phyloP scores from a whole-genome alignment of 1,140 invertebrate species.

The Cotesia typhae region DNA sequence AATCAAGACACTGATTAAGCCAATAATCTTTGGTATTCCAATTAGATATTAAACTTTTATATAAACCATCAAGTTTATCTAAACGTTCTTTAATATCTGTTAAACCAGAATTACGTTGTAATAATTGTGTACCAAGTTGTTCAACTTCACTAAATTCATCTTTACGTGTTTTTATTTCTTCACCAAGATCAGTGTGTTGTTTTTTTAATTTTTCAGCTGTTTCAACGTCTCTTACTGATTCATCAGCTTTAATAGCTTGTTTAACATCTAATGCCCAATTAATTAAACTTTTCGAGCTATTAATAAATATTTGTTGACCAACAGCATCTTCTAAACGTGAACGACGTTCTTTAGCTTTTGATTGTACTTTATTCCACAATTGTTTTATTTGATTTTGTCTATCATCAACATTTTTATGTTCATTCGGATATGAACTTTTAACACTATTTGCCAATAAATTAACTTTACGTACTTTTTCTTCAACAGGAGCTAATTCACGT shows the following conservation, averaged over 20 bases:
- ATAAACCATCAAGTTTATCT: slow-evolving; percentile 78
- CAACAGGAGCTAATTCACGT: slow-evolving; percentile 86
- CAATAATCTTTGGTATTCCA: slow-evolving; percentile 86
- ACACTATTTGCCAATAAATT: slow-evolving; percentile 83
- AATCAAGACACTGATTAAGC: slow-evolving; percentile 84
- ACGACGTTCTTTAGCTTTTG: slow-evolving; percentile 82
- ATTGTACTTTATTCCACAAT: slow-evolving; percentile 88
- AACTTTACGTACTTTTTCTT: slow-evolving; percentile 84
- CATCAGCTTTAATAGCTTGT: slow-evolving; percentile 83
- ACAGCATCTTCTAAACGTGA: slow-evolving; percentile 89
- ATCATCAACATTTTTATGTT: slow-evolving; percentile 83
- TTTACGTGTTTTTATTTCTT: slow-evolving; percentile 91
- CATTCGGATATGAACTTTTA: slow-evolving; percentile 90
- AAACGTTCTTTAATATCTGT: slow-evolving; percentile 78
- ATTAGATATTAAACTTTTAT: slow-evolving; percentile 74
- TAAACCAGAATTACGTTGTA: slow-evolving; percentile 75
- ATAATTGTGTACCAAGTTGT: slow-evolving; percentile 77
- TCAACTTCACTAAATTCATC: slow-evolving; percentile 86
- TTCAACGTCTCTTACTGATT: slow-evolving; percentile 84
- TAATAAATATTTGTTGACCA: slow-evolving; percentile 93
- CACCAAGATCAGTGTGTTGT: slow-evolving; percentile 88
- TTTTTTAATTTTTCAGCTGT: slow-evolving; percentile 92
- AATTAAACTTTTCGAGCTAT: slow-evolving; percentile 81
- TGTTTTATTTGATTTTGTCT: slow-evolving; percentile 86
- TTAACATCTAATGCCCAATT: slow-evolving; percentile 83